A percentile compares a stretch with the other conserved stretches of the same genome.
These are phyloP conservation scores for Protodeltote pygarga DNA, from an alignment of 2,888 invertebrate genomes.

Conservation along the genomic window DNA sequence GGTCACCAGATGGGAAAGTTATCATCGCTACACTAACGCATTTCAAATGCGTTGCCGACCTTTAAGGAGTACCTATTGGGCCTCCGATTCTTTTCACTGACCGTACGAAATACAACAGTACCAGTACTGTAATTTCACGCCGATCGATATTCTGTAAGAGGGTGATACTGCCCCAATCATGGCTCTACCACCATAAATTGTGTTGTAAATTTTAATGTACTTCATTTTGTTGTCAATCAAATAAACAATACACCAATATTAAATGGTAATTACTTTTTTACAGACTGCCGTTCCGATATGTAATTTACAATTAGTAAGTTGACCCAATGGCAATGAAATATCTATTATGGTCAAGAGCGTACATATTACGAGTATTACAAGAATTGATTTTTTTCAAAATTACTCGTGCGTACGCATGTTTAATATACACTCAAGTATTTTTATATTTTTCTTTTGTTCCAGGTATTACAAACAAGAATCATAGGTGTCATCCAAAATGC, in stretches of 20 bases:
- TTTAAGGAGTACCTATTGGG: too few species aligned
- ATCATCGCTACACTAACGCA: too few species aligned
- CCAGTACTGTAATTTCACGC: too few species aligned
- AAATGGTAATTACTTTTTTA: constrained; percentile 25
- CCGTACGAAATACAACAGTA: too few species aligned
- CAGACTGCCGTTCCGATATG: constrained; percentile 10
- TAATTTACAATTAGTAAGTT: constrained; percentile 8
- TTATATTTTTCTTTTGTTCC: constrained; percentile 44
- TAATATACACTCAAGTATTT: neutral
- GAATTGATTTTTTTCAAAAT: too few species aligned
- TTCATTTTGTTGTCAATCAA: constrained; percentile 33
- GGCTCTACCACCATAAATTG: too few species aligned
- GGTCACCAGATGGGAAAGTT: too few species aligned
- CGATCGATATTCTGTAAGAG: too few species aligned
- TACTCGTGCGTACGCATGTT: neutral
- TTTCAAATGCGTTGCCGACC: too few species aligned
- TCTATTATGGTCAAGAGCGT: constrained; percentile 9
- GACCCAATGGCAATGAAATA: constrained; percentile 17
- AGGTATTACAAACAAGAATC: constrained; percentile 44
- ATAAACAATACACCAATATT: constrained; percentile 16
- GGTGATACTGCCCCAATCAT: too few species aligned
- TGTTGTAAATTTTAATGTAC: constrained; percentile 5
- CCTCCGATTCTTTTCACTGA: too few species aligned
- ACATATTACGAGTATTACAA: too few species aligned
- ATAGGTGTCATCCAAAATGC: constrained; percentile 87